Base-by-base conservation (phyloP, 1,140 invertebrate species). In the Brachionus plicatilis region DNA sequence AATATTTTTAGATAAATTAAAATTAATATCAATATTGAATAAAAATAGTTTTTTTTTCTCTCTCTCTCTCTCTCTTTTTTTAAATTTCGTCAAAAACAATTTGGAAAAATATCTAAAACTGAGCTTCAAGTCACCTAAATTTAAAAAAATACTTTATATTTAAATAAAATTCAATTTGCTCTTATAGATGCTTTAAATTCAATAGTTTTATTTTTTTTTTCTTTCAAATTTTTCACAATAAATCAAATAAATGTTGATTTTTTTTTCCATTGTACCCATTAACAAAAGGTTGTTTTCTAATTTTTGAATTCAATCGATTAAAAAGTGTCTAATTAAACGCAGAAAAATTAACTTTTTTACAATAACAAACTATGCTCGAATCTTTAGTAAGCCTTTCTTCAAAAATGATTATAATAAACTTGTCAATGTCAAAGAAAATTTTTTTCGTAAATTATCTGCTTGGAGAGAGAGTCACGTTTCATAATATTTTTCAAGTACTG, bases 21-120 rank as follows among this genome's bases (percentile, higher is more conserved):
- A 72, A 72, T 72, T 45, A 41, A 72, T 72, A 72, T 72, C 68
- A 72, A 72, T 72, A 72, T 72, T 72, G 68, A 72, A 72, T 72
- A 72, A 72, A 41, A 72, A 72, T 41, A 20, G 29, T 33, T 43
- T 72, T 72, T 60, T 56, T 14, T 56, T 14, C n/a, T 60, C 53
- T 60, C 53, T 56, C 53, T 56, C 17, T 56, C 17, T 56, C 6
- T 56, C 2, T 43, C 9, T 43, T 43, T 5, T 17, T 72, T 72
- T 17, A 27, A 41, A 37, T 72, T 72, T 43, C 17, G 12, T 29
- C 68, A 14, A 41, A 72, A 72, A 72, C 68, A 72, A 72, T 72
- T 41, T 20, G 17, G 9, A 41, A 41, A 37, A 20, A 72, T 20
- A 72, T 43, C 68, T 17, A n/a, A 72, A 45, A 43, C 41, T 11